These are phyloP conservation scores for Yponomeuta malinellus DNA, from an alignment of 2,888 invertebrate genomes.

Conservation along the genomic window DNA sequence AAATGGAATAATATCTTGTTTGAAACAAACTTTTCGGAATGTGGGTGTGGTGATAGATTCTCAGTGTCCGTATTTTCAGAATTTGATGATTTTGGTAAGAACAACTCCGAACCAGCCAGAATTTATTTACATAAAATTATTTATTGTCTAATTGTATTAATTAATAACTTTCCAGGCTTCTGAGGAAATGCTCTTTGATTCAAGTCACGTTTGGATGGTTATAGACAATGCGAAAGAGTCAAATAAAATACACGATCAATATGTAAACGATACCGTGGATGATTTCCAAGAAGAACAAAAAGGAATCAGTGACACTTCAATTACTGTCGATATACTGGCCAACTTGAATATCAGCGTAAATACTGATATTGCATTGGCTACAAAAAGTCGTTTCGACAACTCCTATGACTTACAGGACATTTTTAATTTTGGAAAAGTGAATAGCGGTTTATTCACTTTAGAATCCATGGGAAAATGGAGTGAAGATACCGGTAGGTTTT, in stretches of 20 bases:
- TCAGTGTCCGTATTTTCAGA: conserved; percentile 29
- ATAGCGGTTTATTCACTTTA: conserved; percentile 38
- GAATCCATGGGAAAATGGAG: conserved; percentile 35
- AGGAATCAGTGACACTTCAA: neutral
- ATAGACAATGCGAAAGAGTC: conserved; percentile 23
- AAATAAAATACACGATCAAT: neutral
- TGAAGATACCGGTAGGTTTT: conserved; percentile 12
- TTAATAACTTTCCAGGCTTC: conserved; percentile 38
- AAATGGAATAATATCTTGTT: conserved; percentile 18
- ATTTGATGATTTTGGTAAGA: conserved; percentile 36
- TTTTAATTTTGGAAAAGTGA: conserved; percentile 48
- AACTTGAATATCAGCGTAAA: conserved; percentile 42
- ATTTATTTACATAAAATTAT: too few species aligned
- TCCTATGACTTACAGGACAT: conserved; percentile 35
- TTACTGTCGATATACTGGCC: conserved; percentile 21
- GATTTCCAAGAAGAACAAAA: neutral
- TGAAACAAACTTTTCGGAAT: conserved; percentile 18
- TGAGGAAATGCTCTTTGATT: conserved; percentile 34
- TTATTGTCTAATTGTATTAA: too few species aligned
- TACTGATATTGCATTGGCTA: conserved; percentile 37
- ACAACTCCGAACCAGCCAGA: too few species aligned
- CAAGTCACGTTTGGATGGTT: conserved; percentile 44
- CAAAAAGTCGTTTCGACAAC: conserved; percentile 23
- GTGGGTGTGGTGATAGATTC: conserved; percentile 30
- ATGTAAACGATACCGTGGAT: neutral